Evolutionary conservation across 2,113 vertebrate genomes (phyloP).

Genomic region (Cervus canadensis): DNA sequence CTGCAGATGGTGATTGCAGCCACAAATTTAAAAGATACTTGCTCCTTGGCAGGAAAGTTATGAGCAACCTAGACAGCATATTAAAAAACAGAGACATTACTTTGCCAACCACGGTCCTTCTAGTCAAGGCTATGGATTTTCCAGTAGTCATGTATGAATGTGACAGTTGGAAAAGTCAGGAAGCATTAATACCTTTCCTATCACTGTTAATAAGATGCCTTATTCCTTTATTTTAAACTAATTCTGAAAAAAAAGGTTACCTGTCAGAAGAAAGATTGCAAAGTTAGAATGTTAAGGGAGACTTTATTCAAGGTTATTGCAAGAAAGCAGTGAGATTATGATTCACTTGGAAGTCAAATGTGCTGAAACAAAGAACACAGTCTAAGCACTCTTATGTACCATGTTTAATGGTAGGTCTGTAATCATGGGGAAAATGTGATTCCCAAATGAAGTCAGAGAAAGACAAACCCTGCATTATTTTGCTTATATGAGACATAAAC

Average conservation of each 20-base stretch:
- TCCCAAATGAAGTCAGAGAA: not conserved
- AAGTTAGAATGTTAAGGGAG: not conserved
- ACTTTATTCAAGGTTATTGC: not conserved
- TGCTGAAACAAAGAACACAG: not conserved
- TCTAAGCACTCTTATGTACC: not conserved
- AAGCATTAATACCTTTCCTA: not conserved
- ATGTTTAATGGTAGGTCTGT: not conserved
- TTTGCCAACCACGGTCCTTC: not conserved
- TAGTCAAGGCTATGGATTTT: not conserved
- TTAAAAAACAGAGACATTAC: not conserved
- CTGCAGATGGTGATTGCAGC: not conserved
- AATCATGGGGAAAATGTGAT: not conserved
- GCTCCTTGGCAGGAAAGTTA: not conserved
- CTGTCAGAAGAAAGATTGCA: not conserved
- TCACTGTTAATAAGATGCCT: not conserved
- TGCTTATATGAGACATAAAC: not conserved
- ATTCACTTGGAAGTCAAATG: not conserved
- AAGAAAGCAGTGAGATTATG: not conserved
- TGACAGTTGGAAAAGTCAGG: not conserved
- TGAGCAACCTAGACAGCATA: not conserved
- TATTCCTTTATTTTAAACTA: not conserved
- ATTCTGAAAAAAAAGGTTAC: not conserved
- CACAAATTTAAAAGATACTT: not conserved
- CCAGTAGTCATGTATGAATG: not conserved
- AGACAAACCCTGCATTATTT: not conserved